Evolutionary conservation across 2,888 invertebrate genomes (phyloP).

Genomic region (Tethea ocularis): DNA sequence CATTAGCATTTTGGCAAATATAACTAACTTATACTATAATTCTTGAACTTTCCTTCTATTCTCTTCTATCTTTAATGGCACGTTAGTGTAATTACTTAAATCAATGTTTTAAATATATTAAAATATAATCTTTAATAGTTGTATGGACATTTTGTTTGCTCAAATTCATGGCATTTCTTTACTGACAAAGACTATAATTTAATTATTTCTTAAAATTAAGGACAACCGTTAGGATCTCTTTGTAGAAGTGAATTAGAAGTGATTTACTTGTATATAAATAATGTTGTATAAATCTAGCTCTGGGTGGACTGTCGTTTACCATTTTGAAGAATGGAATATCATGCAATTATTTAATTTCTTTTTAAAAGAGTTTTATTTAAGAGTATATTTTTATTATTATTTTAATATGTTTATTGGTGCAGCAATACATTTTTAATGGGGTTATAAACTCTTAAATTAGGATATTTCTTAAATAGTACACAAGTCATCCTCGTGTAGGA

Average conservation of each 20-base stretch:
- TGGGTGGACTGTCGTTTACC: slow-evolving; percentile 63
- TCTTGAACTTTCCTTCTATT: background rate
- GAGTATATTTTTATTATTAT: slow-evolving; percentile 44
- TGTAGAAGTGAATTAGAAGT: slow-evolving; percentile 49
- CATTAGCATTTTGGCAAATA: background rate
- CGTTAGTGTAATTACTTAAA: background rate
- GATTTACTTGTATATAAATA: slow-evolving; percentile 31
- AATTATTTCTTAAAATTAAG: slow-evolving; percentile 38
- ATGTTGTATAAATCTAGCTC: slow-evolving; percentile 43
- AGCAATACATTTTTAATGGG: slow-evolving; percentile 61
- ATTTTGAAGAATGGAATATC: slow-evolving; percentile 37
- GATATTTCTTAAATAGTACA: slow-evolving; percentile 38
- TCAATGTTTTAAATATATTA: background rate
- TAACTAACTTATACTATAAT: background rate
- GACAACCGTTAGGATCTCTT: slow-evolving; percentile 65
- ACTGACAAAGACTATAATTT: slow-evolving; percentile 59
- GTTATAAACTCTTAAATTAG: slow-evolving; percentile 67
- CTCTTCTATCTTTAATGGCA: background rate
- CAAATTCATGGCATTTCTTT: slow-evolving; percentile 80
- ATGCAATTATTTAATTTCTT: slow-evolving; percentile 23
- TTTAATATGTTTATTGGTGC: slow-evolving; percentile 54
- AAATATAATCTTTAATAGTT: background rate
- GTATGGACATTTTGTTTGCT: slow-evolving; percentile 70
- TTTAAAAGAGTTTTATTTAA: slow-evolving; percentile 29
- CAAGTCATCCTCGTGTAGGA: slow-evolving; percentile 60